These are phyloP conservation scores for Gadus chalcogrammus DNA, from an alignment of 2,113 vertebrate genomes.

Conservation along the genomic window DNA sequence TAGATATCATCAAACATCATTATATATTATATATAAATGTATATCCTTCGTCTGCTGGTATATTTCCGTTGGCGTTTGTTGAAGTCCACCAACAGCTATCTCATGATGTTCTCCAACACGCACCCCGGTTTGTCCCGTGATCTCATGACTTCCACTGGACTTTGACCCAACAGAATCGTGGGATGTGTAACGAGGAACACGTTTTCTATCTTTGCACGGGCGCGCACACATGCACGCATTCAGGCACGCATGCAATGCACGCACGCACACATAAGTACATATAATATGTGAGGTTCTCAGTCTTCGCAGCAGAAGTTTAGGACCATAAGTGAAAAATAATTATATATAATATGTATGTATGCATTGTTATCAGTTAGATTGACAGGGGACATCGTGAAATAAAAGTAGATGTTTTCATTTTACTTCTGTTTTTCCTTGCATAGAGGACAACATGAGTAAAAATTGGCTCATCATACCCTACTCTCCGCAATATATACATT, in stretches of 20 bases:
- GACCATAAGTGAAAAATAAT: no score
- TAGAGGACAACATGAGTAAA: no score
- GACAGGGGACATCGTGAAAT: no score
- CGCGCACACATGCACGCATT: background rate
- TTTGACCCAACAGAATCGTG: constrained; percentile 35
- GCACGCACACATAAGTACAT: background rate
- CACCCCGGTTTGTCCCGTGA: constrained; percentile 10
- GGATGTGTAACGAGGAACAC: constrained; percentile 29
- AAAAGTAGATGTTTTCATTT: no score
- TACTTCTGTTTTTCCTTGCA: no score
- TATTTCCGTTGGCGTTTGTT: constrained; percentile 20
- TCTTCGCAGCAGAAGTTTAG: no score
- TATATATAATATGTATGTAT: no score
- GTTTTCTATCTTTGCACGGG: background rate
- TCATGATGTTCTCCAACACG: constrained; percentile 40
- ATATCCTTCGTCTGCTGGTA: constrained; percentile 13
- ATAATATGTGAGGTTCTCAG: background rate
- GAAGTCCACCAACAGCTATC: constrained; percentile 53
- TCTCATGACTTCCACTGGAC: constrained; percentile 53
- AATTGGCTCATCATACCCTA: no score
- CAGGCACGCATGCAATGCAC: background rate
- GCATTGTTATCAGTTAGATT: no score
- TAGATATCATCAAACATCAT: no score
- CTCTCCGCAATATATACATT: no score
- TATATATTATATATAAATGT: background rate